These are phyloP conservation scores for Serranus cabrilla DNA, from an alignment of 2,797 vertebrate genomes.

Conservation along the genomic window DNA sequence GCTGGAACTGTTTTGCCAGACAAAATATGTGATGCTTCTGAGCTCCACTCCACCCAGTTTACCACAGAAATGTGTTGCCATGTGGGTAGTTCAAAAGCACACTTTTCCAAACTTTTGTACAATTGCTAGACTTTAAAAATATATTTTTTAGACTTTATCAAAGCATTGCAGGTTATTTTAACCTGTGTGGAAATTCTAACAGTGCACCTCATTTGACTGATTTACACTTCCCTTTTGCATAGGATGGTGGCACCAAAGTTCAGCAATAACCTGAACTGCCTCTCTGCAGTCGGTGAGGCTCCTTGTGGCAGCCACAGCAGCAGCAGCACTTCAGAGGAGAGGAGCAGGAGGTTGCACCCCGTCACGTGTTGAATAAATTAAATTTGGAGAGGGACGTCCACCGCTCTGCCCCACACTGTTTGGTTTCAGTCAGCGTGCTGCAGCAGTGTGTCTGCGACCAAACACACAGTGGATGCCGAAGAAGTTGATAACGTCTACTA, in stretches of 20 bases:
- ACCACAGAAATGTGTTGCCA: neutral
- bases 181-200: neutral
- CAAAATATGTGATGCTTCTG: neutral
- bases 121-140: neutral
- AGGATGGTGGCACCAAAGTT: conserved; percentile 88
- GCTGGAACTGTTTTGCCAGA: neutral
- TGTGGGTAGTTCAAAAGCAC: neutral
- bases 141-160: neutral
- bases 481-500: conserved; percentile 34
- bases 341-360: conserved; percentile 61
- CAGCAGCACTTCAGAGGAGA: conserved; percentile 29
- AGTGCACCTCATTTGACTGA: neutral
- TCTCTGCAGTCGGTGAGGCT: conserved; percentile 56
- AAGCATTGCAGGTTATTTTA: neutral
- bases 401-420: conserved; percentile 60
- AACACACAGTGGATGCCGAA: conserved; percentile 53
- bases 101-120: neutral
- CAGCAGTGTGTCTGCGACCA: conserved; percentile 56
- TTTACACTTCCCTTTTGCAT: conserved; percentile 73
- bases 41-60: neutral
- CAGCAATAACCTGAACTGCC: conserved; percentile 59
- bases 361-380: conserved; percentile 85
- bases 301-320: conserved; percentile 42
- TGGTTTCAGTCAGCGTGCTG: conserved; percentile 68
- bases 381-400: conserved; percentile 72